Evolutionary conservation across 1,140 invertebrate species (phyloP).

Genomic region (Ylistrum balloti): DNA sequence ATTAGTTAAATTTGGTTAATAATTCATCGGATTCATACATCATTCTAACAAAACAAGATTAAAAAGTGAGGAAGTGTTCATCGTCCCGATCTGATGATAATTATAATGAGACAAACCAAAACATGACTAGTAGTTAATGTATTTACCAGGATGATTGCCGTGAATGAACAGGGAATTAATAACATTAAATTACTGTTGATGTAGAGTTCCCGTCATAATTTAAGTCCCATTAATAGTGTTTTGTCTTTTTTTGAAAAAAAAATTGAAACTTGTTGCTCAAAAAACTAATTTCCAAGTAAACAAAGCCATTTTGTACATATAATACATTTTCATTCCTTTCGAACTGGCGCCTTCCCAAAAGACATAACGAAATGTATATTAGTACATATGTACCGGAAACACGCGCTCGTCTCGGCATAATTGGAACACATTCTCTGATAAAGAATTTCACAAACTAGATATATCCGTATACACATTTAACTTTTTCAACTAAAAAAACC

Average conservation of each 20-base stretch:
- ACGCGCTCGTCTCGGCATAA: background rate
- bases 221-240: background rate
- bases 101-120: background rate
- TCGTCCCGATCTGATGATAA: background rate
- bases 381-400: background rate
- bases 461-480: background rate
- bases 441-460: conserved; percentile 20
- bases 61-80: conserved; percentile 32
- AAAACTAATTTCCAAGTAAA: background rate
- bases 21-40: conserved; percentile 12
- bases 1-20: conserved; percentile 40
- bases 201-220: background rate
- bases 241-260: background rate
- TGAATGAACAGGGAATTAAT: background rate
- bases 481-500: background rate
- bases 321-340: background rate
- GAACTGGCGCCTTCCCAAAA: background rate
- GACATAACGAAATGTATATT: background rate
- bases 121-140: background rate
- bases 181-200: background rate
- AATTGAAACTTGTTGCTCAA: background rate
- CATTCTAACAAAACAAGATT: conserved; percentile 23
- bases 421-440: background rate
- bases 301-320: background rate
- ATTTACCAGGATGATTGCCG: background rate